Conservation (phyloP, 2,113 vertebrate species). For the Colaptes auratus region DNA sequence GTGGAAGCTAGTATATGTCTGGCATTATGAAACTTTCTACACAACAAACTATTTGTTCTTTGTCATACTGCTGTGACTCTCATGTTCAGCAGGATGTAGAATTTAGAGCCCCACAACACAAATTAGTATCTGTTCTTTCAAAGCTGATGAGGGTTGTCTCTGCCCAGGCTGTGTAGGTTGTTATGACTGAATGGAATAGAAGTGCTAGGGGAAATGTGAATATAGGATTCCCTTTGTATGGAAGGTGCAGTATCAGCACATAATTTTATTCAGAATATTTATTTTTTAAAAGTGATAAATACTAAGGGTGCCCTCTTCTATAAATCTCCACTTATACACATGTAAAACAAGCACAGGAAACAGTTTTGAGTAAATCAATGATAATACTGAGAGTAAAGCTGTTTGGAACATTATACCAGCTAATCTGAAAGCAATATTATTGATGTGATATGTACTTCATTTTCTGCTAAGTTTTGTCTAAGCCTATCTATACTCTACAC, state of each 20-base stretch:
- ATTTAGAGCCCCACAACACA: neutral
- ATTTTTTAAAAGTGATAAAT: neutral
- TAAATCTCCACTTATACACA: fast-evolving
- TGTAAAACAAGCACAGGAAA: neutral
- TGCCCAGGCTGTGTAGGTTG: neutral
- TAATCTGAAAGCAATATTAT: neutral
- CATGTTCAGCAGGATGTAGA: neutral
- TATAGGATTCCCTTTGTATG: neutral
- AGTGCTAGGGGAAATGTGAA: neutral
- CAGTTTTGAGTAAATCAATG: neutral
- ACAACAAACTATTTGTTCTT: neutral
- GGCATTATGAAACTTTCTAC: neutral
- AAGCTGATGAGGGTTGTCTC: neutral
- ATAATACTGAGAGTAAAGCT: neutral
- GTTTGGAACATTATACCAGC: neutral
- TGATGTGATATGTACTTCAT: neutral
- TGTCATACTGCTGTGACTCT: neutral
- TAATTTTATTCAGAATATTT: neutral
- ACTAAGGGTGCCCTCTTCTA: neutral
- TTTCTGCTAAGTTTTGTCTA: neutral
- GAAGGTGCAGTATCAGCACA: neutral
- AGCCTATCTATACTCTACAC: neutral
- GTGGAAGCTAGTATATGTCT: neutral
- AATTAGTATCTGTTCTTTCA: neutral
- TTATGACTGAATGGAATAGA: fast-evolving